Conservation (phyloP, 2,888 invertebrate species). For the Heteromyza rotundicornis region DNA sequence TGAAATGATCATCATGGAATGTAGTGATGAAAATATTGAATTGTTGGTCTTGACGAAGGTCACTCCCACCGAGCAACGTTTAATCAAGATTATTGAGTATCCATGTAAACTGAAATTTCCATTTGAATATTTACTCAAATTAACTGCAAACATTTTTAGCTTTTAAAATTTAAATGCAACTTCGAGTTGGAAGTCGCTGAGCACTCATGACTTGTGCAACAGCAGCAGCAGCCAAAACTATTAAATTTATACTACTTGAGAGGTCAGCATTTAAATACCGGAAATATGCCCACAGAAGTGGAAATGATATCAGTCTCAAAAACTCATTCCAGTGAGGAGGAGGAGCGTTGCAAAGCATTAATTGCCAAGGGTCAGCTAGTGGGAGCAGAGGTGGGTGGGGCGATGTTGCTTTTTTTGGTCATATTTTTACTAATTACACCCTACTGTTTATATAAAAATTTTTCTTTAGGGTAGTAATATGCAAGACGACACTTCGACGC, state of each 20-base stretch:
- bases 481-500: too few species aligned
- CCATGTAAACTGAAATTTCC: conserved; percentile 55
- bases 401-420: too few species aligned
- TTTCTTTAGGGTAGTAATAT: too few species aligned
- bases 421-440: too few species aligned
- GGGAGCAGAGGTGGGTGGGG: conserved; percentile 62
- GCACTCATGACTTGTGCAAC: conserved; percentile 57
- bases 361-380: conserved; percentile 59
- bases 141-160: too few species aligned
- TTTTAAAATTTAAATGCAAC: conserved; percentile 52
- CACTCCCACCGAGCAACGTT: conserved; percentile 31
- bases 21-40: conserved; percentile 54
- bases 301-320: conserved; percentile 60
- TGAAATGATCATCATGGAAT: conserved; percentile 56
- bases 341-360: conserved; percentile 59
- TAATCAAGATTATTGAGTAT: conserved; percentile 58
- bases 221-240: conserved; percentile 57
- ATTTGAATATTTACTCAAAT: too few species aligned
- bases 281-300: conserved; percentile 48
- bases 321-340: conserved; percentile 59
- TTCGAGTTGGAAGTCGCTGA: conserved; percentile 52
- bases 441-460: too few species aligned
- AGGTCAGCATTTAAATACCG: conserved; percentile 37
- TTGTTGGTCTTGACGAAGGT: conserved; percentile 53
- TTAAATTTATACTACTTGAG: conserved; percentile 60